Percentiles rank a stretch among this genome's conserved stretches.
phyloP scores from a whole-genome alignment of 2,888 invertebrate species.

The Muscina levida region DNA sequence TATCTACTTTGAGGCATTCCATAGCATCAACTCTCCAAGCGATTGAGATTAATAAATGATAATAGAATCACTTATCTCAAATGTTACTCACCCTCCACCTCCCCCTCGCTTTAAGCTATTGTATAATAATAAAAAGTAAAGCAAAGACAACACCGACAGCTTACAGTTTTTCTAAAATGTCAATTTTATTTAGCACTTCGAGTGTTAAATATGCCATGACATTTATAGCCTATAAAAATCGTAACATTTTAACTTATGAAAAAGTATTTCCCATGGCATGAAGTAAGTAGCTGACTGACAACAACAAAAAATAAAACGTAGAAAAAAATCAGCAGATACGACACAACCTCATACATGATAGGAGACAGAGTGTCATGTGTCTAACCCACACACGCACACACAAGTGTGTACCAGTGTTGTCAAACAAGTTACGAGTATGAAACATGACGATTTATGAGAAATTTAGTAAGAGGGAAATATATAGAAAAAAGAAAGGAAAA shows the following conservation, averaged over 20 bases:
- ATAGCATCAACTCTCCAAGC: too few species aligned
- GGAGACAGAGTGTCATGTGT: constrained; percentile 26
- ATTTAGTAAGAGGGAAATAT: too few species aligned
- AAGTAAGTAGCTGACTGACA: constrained; percentile 13
- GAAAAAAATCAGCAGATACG: neutral
- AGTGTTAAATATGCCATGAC: constrained; percentile 69
- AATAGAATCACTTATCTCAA: constrained; percentile 18
- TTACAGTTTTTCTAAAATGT: constrained; percentile 49
- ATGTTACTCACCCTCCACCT: too few species aligned
- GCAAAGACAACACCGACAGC: constrained; percentile 49
- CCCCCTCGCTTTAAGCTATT: neutral
- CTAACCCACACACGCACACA: constrained; percentile 10
- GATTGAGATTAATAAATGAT: constrained; percentile 35
- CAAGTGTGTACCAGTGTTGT: too few species aligned
- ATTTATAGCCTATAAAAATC: constrained; percentile 67
- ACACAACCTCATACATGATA: constrained; percentile 8
- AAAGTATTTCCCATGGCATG: constrained; percentile 35
- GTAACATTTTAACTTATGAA: constrained; percentile 62
- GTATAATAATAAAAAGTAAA: constrained; percentile 32
- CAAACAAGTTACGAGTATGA: too few species aligned
- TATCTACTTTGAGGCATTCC: neutral
- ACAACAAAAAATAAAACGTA: constrained; percentile 8
- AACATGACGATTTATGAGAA: too few species aligned
- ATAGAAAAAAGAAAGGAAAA: too few species aligned
- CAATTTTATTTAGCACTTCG: constrained; percentile 65